Base-by-base conservation (phyloP, 1,140 invertebrate species). In the Drosophila ohnishii region DNA sequence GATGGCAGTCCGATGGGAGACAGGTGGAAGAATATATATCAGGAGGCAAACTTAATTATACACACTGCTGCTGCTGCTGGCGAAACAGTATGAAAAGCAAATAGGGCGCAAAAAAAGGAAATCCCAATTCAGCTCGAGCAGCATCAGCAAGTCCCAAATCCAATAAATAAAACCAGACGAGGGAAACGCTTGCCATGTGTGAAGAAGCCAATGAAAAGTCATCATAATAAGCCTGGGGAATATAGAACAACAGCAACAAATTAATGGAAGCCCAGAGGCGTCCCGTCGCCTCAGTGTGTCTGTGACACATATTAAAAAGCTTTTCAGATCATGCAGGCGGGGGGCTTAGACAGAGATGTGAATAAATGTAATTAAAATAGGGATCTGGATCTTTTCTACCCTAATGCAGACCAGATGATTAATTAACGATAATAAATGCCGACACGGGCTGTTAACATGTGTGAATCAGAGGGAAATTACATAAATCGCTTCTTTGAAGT, bases 71-170 rank as follows among this genome's bases (percentile, higher is more conserved):
- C 34, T 44, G 28, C 35, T 50, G 39, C 39, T 47, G 75, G 64
- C 39, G 65, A 58, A 70, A 70, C 67, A 58, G 48, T 60, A 60
- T 19, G 47, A 45, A 51, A 67, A 69, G 19, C 59, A 50, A 74
- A 44, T 55, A 28, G 48, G 14, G 42, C 44, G 42, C 53, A 48
- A 65, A 60, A 62, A 63, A 70, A 62, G 45, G 32, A 81, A 85
- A 75, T 87, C 80, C 76, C 84, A 67, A 50, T 65, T 72, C 80
- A 51, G 59, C 84, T 75, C 65, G 72, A 78, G 82, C 84, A 60
- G 63, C 80, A 87, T 84, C 76, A 88, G 84, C 84, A 88, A 80
- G 80, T 87, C 80, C 84, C 84, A 86, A 87, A 86, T 86, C 83
- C 84, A 88, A 87, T 87, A 88, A 88, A 82, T 84, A 78, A 84